Evolutionary conservation across 2,797 vertebrate species (phyloP).

Genomic region (Anguilla pacifica): DNA sequence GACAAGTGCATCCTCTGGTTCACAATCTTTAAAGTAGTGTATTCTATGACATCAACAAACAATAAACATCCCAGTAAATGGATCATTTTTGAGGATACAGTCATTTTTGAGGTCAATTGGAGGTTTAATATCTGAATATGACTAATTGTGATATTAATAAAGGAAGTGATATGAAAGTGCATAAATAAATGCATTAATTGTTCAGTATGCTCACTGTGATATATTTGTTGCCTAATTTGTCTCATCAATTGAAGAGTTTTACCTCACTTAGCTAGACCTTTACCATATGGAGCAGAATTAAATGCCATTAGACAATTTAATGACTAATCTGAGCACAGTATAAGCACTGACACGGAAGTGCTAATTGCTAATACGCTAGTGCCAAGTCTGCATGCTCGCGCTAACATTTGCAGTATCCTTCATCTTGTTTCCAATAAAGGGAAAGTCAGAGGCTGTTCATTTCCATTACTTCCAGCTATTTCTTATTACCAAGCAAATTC

Average conservation of each 20-base stretch:
- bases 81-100: neutral
- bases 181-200: neutral
- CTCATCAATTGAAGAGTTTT: neutral
- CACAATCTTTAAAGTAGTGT: neutral
- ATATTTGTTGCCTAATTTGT: neutral
- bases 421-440: conserved; percentile 1
- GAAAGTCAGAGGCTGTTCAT: neutral
- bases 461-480: conserved; percentile 10
- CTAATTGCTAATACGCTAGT: conserved; percentile 32
- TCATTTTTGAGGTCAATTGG: neutral
- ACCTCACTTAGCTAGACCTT: neutral
- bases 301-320: conserved; percentile 2
- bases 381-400: conserved; percentile 21
- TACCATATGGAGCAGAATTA: neutral
- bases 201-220: neutral
- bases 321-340: conserved; percentile 20
- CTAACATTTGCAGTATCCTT: neutral
- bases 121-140: neutral
- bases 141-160: neutral
- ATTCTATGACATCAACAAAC: neutral
- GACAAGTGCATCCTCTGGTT: neutral
- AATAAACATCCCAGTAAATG: neutral
- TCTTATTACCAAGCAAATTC: conserved; percentile 1
- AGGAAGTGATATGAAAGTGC: neutral
- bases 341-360: conserved; percentile 42